Conservation (phyloP, 2,113 vertebrate genomes). For the Macquaria ambigua region DNA sequence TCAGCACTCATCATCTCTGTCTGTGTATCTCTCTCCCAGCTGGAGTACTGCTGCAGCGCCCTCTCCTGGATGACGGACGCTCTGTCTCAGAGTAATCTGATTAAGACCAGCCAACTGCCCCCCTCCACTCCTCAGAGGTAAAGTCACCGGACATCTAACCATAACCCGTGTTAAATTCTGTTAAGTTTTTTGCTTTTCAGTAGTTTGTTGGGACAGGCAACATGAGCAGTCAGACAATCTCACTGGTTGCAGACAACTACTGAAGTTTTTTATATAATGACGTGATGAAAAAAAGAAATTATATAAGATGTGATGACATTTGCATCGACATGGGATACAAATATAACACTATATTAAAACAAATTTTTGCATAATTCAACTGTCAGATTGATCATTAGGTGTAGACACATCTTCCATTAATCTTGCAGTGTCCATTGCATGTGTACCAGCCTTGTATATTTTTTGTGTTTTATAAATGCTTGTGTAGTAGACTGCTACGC, state of each 20-base stretch:
- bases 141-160: neutral
- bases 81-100: slow-evolving; percentile 81
- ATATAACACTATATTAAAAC: neutral
- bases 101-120: slow-evolving; percentile 60
- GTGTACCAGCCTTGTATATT: neutral
- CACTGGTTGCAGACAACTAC: neutral
- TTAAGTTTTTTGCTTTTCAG: neutral
- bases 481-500: no score
- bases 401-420: neutral
- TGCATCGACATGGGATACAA: neutral
- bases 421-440: neutral
- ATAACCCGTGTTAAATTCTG: neutral
- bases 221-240: neutral
- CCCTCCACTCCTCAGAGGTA: slow-evolving; percentile 78
- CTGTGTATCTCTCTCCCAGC: slow-evolving; percentile 67
- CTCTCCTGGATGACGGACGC: slow-evolving; percentile 87
- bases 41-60: slow-evolving; percentile 87
- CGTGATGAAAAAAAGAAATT: neutral
- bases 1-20: slow-evolving; percentile 57
- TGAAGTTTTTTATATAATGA: neutral
- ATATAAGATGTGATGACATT: neutral
- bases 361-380: neutral
- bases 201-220: neutral
- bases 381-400: neutral
- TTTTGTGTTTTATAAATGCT: no score